phyloP scores from a whole-genome alignment of 2,113 vertebrate genomes.

The Brienomyrus longianalis region DNA sequence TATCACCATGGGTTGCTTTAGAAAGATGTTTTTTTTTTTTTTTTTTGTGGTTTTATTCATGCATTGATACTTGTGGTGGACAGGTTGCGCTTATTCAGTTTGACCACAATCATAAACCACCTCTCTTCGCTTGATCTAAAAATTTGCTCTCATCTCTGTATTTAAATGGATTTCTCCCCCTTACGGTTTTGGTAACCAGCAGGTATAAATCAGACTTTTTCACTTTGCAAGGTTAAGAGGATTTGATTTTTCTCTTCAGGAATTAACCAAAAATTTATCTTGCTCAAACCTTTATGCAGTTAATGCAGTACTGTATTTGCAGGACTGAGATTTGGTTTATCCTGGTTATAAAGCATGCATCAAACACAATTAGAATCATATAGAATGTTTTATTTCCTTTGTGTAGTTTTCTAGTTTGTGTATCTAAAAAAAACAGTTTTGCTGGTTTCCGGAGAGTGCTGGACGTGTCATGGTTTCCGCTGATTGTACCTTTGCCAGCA shows the following conservation, averaged over 20 bases:
- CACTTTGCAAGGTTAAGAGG: not conserved
- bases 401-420: not conserved
- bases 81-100: not conserved
- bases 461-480: not conserved
- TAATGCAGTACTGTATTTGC: not conserved
- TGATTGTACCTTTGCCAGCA: not conserved
- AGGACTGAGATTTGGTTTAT: not conserved
- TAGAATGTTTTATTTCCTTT: not conserved
- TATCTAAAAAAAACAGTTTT: not conserved
- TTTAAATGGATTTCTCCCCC: not conserved
- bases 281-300: not conserved
- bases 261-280: not conserved
- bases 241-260: not conserved
- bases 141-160: not conserved
- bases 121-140: not conserved
- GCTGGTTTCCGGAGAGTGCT: not conserved
- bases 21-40: not conserved
- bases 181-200: not conserved
- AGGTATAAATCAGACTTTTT: not conserved
- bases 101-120: not conserved
- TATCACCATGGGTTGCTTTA: not conserved
- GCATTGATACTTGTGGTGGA: not conserved
- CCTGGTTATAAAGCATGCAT: not conserved
- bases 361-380: not conserved
- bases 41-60: not conserved